A percentile compares a stretch with the other conserved stretches of the same genome.
Conservation (phyloP, 2,888 invertebrate genomes). For the Tachina grossa region DNA sequence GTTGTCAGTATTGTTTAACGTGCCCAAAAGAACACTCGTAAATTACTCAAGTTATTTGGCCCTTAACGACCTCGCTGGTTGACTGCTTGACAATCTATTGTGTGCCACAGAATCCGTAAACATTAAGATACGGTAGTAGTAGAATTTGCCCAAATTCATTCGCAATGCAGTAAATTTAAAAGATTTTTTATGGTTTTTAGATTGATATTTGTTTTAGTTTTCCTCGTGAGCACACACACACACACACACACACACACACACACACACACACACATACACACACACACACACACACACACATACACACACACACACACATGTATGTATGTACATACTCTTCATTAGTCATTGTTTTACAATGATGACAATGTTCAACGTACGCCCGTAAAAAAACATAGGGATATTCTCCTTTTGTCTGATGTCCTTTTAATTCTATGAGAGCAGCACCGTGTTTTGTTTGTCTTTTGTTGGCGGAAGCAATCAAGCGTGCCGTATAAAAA, state of each 20-base stretch:
- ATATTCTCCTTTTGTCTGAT: conserved; percentile 50
- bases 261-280: no score
- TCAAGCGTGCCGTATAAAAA: conserved; percentile 52
- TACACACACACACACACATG: background rate
- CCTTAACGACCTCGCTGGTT: conserved; percentile 79
- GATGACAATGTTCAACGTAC: conserved; percentile 48
- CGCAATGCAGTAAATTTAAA: conserved; percentile 50
- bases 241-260: no score
- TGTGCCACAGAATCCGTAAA: background rate
- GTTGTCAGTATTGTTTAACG: conserved; percentile 34
- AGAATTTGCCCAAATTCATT: conserved; percentile 53
- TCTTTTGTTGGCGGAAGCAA: conserved; percentile 48
- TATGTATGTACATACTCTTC: conserved; percentile 13
- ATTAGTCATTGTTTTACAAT: conserved; percentile 55
- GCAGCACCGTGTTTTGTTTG: conserved; percentile 20
- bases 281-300: no score
- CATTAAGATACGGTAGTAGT: background rate
- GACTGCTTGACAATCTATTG: conserved; percentile 21
- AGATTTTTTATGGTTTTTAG: conserved; percentile 57
- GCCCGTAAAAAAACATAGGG: conserved; percentile 47
- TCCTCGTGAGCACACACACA: conserved; percentile 6
- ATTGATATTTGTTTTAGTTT: conserved; percentile 33
- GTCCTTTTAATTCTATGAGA: conserved; percentile 34
- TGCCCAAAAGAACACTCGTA: conserved; percentile 73
- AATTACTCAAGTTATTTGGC: conserved; percentile 79